Evolutionary conservation across 2,797 vertebrate genomes (phyloP), one percentile per base, ranked within the genome.

Genomic region (Anomalospiza imberbis): DNA sequence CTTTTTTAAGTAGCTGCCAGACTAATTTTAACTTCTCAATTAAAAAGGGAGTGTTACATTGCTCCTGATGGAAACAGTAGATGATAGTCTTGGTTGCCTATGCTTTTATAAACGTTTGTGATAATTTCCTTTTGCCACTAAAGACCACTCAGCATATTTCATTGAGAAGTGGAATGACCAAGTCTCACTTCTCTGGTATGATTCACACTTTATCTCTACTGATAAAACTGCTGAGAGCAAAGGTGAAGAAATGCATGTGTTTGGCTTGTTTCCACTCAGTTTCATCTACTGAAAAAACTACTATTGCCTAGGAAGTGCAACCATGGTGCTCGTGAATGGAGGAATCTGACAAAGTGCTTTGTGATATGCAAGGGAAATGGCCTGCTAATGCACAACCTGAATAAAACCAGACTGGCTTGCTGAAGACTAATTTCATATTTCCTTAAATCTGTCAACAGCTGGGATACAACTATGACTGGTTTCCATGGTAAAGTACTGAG

Each of bases 401-500:
- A 88, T 57, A 79, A 94, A 90, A 86, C 2, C 81, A 93, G 32
- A 36, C 65, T 42, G 36, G 20, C 34, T 73, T 82, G 66, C 58
- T 94, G 83, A 94, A 75, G 70, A 66, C 55, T 85, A 31, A 68
- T 83, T 92, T 92, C 55, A 21, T 86, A 40, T 88, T 92, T 93
- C 75, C 91, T 87, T 85, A 88, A 89, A 85, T 21, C 61, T 88
- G 61, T 85, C 68, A 95, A 54, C 87, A 93, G 48, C 34, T 92
- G 66, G 58, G 36, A 93, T 72, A 77, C 54, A 72, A 68, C 51
- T 77, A 36, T 28, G 36, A 61, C n/a, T 54, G 28, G 16, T 91
- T 22, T 55, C 44, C 66, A 29, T 19, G 58, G 62, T 47, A 63
- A 95, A 91, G 31, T 36, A 65, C 47, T 29, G 63, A 85, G 44